phyloP scores from a whole-genome alignment of 2,797 vertebrate species.

The Pseudochirops corinnae region DNA sequence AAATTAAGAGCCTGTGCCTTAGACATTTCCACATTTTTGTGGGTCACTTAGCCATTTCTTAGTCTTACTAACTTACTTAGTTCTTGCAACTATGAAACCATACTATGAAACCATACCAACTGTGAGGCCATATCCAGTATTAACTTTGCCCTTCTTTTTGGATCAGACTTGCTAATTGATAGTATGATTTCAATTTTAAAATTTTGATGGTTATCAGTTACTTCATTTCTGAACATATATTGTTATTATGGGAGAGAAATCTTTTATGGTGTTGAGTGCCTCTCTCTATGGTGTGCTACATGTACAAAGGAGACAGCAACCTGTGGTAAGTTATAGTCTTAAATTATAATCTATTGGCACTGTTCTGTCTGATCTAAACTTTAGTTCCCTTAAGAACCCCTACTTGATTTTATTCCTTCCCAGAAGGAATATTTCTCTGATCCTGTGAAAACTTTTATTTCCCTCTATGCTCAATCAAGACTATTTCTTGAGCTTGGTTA shows the following conservation, averaged over 20 bases:
- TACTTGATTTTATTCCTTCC: not conserved
- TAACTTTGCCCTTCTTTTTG: not conserved
- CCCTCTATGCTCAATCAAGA: slow-evolving; percentile 36
- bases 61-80: no score
- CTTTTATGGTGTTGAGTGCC: not conserved
- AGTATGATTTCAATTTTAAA: not conserved
- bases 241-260: not conserved
- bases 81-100: no score
- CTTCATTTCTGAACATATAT: not conserved
- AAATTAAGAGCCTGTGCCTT: not conserved
- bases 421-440: slow-evolving; percentile 53
- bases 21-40: not conserved
- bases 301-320: not conserved
- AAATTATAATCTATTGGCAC: not conserved
- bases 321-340: not conserved
- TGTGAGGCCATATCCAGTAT: not conserved
- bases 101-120: no score
- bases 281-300: not conserved
- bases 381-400: not conserved
- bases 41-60: not conserved
- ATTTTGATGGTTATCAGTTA: not conserved
- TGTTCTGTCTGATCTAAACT: not conserved
- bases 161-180: not conserved
- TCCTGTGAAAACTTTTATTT: slow-evolving; percentile 10
- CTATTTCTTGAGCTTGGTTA: not conserved